phyloP scores from a whole-genome alignment of 2,888 invertebrate species.

The Anodontia alba region DNA sequence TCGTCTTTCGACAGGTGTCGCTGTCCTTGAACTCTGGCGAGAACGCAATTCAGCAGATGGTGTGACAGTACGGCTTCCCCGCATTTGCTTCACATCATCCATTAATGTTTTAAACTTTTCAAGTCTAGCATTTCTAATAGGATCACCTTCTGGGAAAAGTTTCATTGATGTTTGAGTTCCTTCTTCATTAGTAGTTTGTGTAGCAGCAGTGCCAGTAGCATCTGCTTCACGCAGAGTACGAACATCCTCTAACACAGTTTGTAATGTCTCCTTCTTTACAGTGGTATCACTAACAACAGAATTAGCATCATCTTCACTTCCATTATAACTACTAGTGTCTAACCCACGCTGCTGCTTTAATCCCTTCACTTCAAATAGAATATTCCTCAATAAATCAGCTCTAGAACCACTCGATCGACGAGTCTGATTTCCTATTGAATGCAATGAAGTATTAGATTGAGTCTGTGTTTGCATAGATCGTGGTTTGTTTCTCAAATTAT shows the following conservation, averaged over 20 bases:
- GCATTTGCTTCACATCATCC: slow-evolving; percentile 73
- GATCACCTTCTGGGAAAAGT: slow-evolving; percentile 75
- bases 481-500: slow-evolving; percentile 51
- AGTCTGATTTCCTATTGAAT: slow-evolving; percentile 77
- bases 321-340: slow-evolving; percentile 59
- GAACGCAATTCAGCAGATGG: slow-evolving; percentile 55
- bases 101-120: slow-evolving; percentile 73
- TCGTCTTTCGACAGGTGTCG: slow-evolving; percentile 56
- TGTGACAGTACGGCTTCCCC: slow-evolving; percentile 62
- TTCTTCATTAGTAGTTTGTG: slow-evolving; percentile 76
- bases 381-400: slow-evolving; percentile 72
- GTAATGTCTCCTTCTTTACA: slow-evolving; percentile 71
- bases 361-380: slow-evolving; percentile 78
- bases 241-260: slow-evolving; percentile 73
- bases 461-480: slow-evolving; percentile 73
- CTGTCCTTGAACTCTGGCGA: slow-evolving; percentile 60
- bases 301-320: slow-evolving; percentile 65
- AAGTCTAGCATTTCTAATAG: slow-evolving; percentile 68
- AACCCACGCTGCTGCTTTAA: slow-evolving; percentile 77
- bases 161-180: slow-evolving; percentile 75
- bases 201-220: slow-evolving; percentile 67
- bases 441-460: slow-evolving; percentile 72
- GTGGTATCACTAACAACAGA: slow-evolving; percentile 72
- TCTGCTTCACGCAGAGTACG: slow-evolving; percentile 69
- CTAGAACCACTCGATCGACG: slow-evolving; percentile 71